Conservation (phyloP, 2,888 invertebrate species). For the Spicauda simplicius region DNA sequence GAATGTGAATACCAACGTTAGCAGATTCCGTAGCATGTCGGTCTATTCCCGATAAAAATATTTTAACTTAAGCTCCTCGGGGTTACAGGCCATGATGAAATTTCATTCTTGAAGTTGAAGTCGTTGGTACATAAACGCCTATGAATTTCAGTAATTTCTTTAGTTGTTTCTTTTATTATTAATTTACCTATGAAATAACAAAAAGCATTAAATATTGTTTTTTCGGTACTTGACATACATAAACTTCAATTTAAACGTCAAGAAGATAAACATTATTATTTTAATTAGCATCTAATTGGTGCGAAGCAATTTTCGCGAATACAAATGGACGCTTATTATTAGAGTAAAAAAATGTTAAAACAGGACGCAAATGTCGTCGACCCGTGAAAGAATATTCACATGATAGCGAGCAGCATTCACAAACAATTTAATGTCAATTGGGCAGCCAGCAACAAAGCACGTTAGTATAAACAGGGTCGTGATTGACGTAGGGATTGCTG, state of each 20-base stretch:
- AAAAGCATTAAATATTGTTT: neutral
- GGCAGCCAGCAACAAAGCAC: slow-evolving; percentile 3
- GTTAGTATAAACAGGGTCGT: neutral
- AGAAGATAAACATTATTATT: neutral
- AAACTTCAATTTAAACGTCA: neutral
- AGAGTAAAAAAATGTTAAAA: slow-evolving; percentile 22
- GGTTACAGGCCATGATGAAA: too few relatives aligned
- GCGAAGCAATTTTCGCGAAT: slow-evolving; percentile 20
- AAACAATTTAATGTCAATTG: neutral
- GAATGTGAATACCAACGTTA: too few relatives aligned
- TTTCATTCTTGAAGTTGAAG: too few relatives aligned
- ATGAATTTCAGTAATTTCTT: too few relatives aligned
- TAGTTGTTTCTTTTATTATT: too few relatives aligned
- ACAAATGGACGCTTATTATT: slow-evolving; percentile 22
- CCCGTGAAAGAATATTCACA: slow-evolving; percentile 54
- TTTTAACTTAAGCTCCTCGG: too few relatives aligned
- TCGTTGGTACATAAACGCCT: too few relatives aligned
- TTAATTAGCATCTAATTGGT: slow-evolving; percentile 10
- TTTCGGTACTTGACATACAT: neutral
- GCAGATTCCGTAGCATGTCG: too few relatives aligned
- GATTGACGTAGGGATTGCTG: neutral
- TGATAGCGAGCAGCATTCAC: slow-evolving; percentile 44
- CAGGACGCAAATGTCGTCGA: slow-evolving; percentile 53
- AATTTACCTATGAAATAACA: neutral
- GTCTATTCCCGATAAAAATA: too few relatives aligned